Evolutionary conservation across 2,888 invertebrate species (phyloP).

Genomic region (Myathropa florea): DNA sequence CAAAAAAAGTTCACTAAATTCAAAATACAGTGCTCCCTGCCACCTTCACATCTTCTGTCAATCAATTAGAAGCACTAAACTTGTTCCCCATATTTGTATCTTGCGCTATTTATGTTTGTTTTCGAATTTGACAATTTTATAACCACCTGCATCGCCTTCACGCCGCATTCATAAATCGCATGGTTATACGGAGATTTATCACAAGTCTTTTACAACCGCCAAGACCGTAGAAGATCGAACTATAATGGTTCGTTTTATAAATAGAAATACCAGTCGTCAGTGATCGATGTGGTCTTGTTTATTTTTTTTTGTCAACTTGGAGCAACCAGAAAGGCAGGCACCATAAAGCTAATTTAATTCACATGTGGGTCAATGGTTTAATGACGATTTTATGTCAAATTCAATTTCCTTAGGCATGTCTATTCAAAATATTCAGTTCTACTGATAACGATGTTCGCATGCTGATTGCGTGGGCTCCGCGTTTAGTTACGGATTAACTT

Average conservation of each 20-base stretch:
- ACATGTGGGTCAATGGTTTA: slow-evolving; percentile 23
- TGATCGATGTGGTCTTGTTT: not conserved
- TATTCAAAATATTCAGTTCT: not conserved
- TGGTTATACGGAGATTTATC: not conserved
- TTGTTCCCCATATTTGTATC: not conserved
- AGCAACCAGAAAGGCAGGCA: not conserved
- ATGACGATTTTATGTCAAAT: slow-evolving; percentile 11
- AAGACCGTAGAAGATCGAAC: not conserved
- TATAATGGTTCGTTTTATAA: not conserved
- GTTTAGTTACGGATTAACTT: not conserved
- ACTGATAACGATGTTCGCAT: not conserved
- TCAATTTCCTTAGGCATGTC: slow-evolving; percentile 5
- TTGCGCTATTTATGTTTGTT: not conserved
- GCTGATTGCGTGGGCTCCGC: not conserved
- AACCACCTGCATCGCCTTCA: not conserved
- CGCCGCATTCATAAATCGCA: not conserved
- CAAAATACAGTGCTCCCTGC: not conserved
- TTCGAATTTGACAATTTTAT: not conserved
- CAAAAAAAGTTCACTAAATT: not conserved
- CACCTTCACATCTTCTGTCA: not conserved
- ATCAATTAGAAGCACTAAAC: not conserved
- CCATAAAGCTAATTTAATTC: slow-evolving; percentile 14
- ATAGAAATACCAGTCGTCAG: not conserved
- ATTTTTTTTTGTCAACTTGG: not conserved
- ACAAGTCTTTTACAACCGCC: not conserved